These are phyloP conservation scores for Callithrix jacchus DNA, from an alignment of 2,113 vertebrate species.

Conservation along the genomic window DNA sequence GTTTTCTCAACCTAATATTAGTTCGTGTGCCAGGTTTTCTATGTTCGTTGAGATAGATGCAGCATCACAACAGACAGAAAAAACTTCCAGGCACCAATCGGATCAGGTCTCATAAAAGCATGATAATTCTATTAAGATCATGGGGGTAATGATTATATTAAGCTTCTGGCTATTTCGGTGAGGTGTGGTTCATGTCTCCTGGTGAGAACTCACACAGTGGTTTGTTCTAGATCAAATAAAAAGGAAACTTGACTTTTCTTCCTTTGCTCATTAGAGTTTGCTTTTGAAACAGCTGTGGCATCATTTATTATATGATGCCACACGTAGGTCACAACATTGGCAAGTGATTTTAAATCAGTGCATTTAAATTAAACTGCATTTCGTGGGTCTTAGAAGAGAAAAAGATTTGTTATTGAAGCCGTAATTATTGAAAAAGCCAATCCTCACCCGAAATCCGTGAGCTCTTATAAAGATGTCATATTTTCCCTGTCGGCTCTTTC, in stretches of 20 bases:
- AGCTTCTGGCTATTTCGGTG: rapidly evolving
- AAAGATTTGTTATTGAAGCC: background rate
- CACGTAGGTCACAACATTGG: background rate
- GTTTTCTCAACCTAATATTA: background rate
- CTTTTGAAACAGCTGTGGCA: background rate
- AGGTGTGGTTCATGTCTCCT: rapidly evolving
- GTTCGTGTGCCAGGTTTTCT: background rate
- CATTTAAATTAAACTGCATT: background rate
- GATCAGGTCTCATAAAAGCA: background rate
- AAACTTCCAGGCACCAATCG: too few species aligned
- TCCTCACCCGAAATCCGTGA: constrained; percentile 7
- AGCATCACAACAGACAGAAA: background rate
- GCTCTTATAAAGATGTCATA: background rate
- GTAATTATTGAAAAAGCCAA: constrained; percentile 34
- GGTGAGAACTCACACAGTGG: background rate
- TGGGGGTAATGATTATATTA: rapidly evolving
- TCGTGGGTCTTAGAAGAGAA: background rate
- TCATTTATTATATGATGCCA: background rate
- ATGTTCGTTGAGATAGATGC: background rate
- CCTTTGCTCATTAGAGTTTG: too few species aligned
- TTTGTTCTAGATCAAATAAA: background rate
- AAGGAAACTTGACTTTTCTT: background rate
- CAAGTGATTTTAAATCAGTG: constrained; percentile 31
- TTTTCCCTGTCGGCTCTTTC: background rate
- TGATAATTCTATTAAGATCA: rapidly evolving